Evolutionary conservation across 2,797 vertebrate genomes (phyloP).

Genomic region (Propithecus deckenii): DNA sequence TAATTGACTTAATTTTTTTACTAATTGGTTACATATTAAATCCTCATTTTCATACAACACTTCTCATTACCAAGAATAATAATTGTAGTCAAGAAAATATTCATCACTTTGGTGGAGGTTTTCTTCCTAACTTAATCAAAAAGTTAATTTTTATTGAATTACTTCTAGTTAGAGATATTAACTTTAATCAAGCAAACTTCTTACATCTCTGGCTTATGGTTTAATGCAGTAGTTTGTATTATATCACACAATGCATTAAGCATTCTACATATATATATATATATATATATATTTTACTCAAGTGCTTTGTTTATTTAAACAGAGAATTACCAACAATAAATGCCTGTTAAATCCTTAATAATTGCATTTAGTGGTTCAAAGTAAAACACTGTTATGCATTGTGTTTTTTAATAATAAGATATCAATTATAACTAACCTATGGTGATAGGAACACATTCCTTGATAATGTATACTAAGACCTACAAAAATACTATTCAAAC

Average conservation of each 20-base stretch:
- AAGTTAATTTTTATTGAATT: slow-evolving; percentile 63
- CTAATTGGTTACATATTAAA: slow-evolving; percentile 82
- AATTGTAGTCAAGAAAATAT: slow-evolving; percentile 75
- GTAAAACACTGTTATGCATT: not conserved
- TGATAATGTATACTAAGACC: not conserved
- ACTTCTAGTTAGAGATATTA: slow-evolving; percentile 49
- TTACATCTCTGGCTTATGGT: slow-evolving; percentile 27
- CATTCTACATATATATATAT: not conserved
- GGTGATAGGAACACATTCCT: not conserved
- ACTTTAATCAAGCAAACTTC: slow-evolving; percentile 2
- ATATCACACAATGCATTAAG: not conserved
- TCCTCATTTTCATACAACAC: slow-evolving; percentile 77
- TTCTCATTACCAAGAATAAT: slow-evolving; percentile 78
- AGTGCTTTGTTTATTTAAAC: slow-evolving; percentile 68
- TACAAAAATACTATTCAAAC: not conserved
- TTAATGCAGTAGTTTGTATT: not conserved
- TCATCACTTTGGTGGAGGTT: slow-evolving; percentile 55
- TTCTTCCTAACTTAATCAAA: slow-evolving; percentile 60
- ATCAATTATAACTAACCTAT: not conserved
- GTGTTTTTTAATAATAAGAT: slow-evolving; percentile 51
- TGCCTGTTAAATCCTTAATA: slow-evolving; percentile 57
- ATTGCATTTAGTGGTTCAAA: slow-evolving; percentile 51
- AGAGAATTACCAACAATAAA: slow-evolving; percentile 47
- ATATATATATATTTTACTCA: not conserved
- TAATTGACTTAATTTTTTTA: slow-evolving; percentile 83